phyloP scores from a whole-genome alignment of 2,888 invertebrate genomes.

The Cephalotes varians region DNA sequence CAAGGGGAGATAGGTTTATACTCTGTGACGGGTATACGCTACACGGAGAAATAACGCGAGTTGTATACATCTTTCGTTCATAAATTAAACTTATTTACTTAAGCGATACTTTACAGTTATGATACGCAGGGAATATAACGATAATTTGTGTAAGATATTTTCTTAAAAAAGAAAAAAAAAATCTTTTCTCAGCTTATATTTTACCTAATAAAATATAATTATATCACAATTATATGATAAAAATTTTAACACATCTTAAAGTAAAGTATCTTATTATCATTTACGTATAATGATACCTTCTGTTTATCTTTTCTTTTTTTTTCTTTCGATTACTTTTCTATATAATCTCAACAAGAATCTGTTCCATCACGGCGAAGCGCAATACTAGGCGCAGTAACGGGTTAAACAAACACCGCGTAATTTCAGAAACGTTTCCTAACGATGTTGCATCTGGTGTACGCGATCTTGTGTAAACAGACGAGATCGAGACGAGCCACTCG shows the following conservation, averaged over 20 bases:
- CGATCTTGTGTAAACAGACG: slow-evolving; percentile 81
- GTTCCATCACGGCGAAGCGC: slow-evolving; percentile 39
- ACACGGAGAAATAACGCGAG: neutral
- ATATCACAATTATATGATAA: no score
- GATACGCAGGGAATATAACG: neutral
- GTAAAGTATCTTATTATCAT: neutral
- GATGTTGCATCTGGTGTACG: slow-evolving; percentile 73
- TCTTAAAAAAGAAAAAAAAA: neutral
- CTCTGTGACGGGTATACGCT: neutral
- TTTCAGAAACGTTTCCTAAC: slow-evolving; percentile 61
- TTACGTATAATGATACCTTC: neutral
- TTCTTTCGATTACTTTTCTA: neutral
- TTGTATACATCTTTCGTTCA: slow-evolving; percentile 5
- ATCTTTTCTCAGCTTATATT: neutral
- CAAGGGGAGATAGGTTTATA: slow-evolving; percentile 37
- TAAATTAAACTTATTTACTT: slow-evolving; percentile 31
- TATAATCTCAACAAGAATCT: slow-evolving; percentile 31
- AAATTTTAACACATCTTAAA: neutral
- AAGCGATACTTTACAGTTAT: neutral
- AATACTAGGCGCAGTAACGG: slow-evolving; percentile 49
- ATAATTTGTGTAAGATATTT: neutral
- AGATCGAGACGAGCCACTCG: slow-evolving; percentile 78
- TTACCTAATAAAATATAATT: neutral
- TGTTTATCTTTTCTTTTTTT: neutral
- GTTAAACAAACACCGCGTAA: slow-evolving; percentile 76